These are phyloP conservation scores for Melinopterus prodromus DNA, from an alignment of 2,888 invertebrate species.

Conservation along the genomic window DNA sequence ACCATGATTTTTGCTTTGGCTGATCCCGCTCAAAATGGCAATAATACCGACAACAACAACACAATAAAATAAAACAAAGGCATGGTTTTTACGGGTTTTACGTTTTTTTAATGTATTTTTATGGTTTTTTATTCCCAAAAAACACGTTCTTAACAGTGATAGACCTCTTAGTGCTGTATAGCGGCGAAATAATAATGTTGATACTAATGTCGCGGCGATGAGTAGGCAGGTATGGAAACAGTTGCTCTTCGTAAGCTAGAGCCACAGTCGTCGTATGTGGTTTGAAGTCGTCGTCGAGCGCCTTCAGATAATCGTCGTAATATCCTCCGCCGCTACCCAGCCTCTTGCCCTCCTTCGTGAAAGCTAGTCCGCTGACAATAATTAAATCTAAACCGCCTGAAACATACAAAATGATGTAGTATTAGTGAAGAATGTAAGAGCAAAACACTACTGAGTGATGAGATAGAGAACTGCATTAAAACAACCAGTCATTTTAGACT, in stretches of 20 bases:
- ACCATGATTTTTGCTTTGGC: too few relatives aligned
- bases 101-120: too few relatives aligned
- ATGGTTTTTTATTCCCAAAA: not conserved
- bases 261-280: conserved; percentile 65
- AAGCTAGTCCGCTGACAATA: conserved; percentile 90
- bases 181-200: conserved; percentile 71
- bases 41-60: too few relatives aligned
- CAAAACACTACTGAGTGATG: too few relatives aligned
- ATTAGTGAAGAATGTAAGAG: too few relatives aligned
- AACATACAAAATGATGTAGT: conserved; percentile 37
- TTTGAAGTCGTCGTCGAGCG: conserved; percentile 44
- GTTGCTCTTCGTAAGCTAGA: conserved; percentile 84
- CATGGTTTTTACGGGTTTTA: too few relatives aligned
- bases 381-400: conserved; percentile 87
- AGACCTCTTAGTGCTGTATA: not conserved
- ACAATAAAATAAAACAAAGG: too few relatives aligned
- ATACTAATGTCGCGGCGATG: conserved; percentile 76
- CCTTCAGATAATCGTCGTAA: conserved; percentile 82
- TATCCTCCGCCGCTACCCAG: conserved; percentile 92
- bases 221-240: conserved; percentile 76
- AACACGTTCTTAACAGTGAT: not conserved
- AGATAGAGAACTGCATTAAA: too few relatives aligned
- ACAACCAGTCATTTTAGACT: too few relatives aligned
- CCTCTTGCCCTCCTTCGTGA: conserved; percentile 76
- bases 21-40: too few relatives aligned